phyloP scores from a whole-genome alignment of 2,797 vertebrate genomes.

The Anabas testudineus region DNA sequence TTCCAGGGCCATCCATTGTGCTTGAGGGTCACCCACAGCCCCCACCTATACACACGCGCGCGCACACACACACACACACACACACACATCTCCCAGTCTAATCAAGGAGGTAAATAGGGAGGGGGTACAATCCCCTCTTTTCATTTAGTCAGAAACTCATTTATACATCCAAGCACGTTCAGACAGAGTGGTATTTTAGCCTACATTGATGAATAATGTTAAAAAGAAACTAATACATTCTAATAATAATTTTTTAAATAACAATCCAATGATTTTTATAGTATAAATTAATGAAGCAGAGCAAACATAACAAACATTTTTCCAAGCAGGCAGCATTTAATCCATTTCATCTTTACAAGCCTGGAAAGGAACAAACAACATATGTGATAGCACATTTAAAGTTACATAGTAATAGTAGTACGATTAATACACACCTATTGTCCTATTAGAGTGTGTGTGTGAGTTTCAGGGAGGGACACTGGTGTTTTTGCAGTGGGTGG shows the following conservation, averaged over 20 bases:
- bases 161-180: conserved; percentile 56
- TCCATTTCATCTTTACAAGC: not conserved
- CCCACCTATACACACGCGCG: conserved; percentile 52
- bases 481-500: conserved; percentile 61
- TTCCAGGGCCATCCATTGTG: conserved; percentile 82
- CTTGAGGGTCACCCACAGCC: conserved; percentile 73
- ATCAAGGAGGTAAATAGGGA: conserved; percentile 69
- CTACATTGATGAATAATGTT: conserved; percentile 15
- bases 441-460: not conserved
- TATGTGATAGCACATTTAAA: not conserved
- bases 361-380: not conserved
- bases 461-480: conserved; percentile 26
- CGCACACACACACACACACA: conserved; percentile 39
- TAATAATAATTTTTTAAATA: not conserved
- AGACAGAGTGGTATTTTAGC: conserved; percentile 50
- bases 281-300: not conserved
- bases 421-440: not conserved
- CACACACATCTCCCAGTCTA: conserved; percentile 66
- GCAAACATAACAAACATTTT: not conserved
- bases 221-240: conserved; percentile 7
- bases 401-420: not conserved
- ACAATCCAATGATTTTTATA: not conserved
- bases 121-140: conserved; percentile 55
- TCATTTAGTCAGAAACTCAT: conserved; percentile 69
- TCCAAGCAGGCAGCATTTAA: not conserved